Conservation (phyloP, 1,140 invertebrate species). For the Zaprionus camerounensis region DNA sequence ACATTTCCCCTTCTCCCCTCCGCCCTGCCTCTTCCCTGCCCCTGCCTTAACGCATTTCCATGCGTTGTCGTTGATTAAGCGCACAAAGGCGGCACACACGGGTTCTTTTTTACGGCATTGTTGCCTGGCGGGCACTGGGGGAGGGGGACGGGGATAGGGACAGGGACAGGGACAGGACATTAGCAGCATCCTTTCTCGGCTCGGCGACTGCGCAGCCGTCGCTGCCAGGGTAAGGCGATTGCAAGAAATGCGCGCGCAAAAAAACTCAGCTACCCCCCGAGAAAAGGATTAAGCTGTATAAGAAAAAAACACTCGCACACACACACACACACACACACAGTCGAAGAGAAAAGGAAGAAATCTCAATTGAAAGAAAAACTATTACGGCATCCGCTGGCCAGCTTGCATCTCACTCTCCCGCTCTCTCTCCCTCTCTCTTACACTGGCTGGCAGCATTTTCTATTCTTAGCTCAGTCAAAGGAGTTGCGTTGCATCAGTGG, state of each 20-base stretch:
- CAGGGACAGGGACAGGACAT: slow-evolving; percentile 54
- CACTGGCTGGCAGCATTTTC: background rate
- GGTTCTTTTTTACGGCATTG: slow-evolving; percentile 25
- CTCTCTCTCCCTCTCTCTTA: background rate
- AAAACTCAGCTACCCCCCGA: slow-evolving; percentile 50
- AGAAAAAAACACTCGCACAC: slow-evolving; percentile 24
- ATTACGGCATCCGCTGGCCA: slow-evolving; percentile 57
- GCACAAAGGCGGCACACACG: slow-evolving; percentile 56
- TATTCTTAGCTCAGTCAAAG: slow-evolving; percentile 52
- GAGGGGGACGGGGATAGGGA: slow-evolving; percentile 43
- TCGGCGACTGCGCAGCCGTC: slow-evolving; percentile 72
- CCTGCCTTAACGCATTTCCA: slow-evolving; percentile 22
- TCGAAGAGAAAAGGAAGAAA: slow-evolving; percentile 19
- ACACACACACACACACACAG: slow-evolving; percentile 50
- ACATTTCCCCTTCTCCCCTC: background rate
- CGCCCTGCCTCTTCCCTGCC: background rate
- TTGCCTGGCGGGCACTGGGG: slow-evolving; percentile 2
- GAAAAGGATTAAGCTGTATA: slow-evolving; percentile 52
- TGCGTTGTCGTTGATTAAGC: slow-evolving; percentile 67
- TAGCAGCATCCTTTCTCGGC: slow-evolving; percentile 79
- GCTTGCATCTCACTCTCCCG: slow-evolving; percentile 30
- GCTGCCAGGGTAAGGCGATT: slow-evolving; percentile 44
- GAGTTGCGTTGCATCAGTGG: slow-evolving; percentile 9
- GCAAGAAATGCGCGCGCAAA: slow-evolving; percentile 74
- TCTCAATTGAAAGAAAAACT: slow-evolving; percentile 27